Conservation (phyloP, 1,140 invertebrate genomes). For the Drosophila baimaii region DNA sequence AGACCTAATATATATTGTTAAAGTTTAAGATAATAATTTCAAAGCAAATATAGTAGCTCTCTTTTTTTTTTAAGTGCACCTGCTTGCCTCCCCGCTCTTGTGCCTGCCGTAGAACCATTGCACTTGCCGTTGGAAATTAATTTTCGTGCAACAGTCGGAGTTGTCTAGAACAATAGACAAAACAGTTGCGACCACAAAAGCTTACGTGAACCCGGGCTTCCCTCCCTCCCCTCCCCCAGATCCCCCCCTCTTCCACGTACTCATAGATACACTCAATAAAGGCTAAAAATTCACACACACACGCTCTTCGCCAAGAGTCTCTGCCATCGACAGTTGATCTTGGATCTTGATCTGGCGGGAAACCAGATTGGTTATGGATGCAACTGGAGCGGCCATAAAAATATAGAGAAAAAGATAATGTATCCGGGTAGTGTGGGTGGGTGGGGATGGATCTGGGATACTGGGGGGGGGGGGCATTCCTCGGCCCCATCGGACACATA, state of each 20-base stretch:
- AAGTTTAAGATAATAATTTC: too few species aligned
- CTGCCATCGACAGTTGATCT: conserved; percentile 48
- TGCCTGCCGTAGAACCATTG: conserved; percentile 40
- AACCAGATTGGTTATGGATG: conserved; percentile 39
- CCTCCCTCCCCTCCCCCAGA: neutral
- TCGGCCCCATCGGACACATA: neutral
- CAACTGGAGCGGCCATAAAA: conserved; percentile 31
- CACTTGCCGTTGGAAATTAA: conserved; percentile 80
- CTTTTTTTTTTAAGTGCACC: neutral
- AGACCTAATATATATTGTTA: too few species aligned
- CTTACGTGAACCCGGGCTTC: conserved; percentile 57
- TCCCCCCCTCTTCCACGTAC: neutral
- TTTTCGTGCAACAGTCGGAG: conserved; percentile 77
- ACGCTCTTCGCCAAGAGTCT: conserved; percentile 39
- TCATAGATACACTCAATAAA: conserved; percentile 56
- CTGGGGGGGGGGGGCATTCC: conserved; percentile 1
- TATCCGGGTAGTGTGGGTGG: conserved; percentile 2
- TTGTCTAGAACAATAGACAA: conserved; percentile 76
- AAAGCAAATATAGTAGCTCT: too few species aligned
- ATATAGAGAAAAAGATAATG: neutral
- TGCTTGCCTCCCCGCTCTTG: neutral
- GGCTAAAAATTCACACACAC: conserved; percentile 68
- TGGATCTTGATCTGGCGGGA: conserved; percentile 20
- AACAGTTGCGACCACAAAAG: conserved; percentile 59
- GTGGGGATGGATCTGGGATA: conserved; percentile 1